Evolutionary conservation across 2,113 vertebrate genomes (phyloP).

Genomic region (Meleagris gallopavo): DNA sequence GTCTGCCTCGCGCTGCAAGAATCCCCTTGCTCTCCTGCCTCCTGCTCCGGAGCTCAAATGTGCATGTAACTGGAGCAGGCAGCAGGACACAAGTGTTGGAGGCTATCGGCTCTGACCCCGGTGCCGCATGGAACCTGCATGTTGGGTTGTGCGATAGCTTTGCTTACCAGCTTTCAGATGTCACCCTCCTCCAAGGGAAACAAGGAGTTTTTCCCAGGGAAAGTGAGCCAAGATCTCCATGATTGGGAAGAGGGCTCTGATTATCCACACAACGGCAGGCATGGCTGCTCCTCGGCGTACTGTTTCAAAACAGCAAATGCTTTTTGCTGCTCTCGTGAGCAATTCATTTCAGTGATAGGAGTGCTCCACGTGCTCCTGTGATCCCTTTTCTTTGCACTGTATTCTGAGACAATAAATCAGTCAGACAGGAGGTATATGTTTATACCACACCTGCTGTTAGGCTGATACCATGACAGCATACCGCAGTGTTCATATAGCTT

Average conservation of each 20-base stretch:
- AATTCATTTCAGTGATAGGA: accelerated
- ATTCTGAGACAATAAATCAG: neutral
- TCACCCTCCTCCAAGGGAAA: neutral
- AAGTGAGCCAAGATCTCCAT: neutral
- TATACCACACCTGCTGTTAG: neutral
- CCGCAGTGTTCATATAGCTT: accelerated
- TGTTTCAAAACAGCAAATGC: neutral
- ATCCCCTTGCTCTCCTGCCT: neutral
- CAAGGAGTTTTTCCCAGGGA: too few relatives aligned
- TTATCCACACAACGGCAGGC: neutral
- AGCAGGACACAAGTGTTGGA: neutral
- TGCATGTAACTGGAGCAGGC: neutral
- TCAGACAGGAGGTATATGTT: neutral
- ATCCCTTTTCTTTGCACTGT: neutral
- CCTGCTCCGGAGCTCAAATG: neutral
- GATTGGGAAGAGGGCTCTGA: neutral
- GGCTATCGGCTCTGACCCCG: slow-evolving; percentile 1
- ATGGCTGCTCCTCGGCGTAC: neutral
- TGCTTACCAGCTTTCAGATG: slow-evolving; percentile 8
- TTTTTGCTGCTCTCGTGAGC: neutral
- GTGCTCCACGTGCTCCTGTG: neutral
- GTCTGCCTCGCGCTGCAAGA: neutral
- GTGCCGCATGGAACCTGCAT: neutral
- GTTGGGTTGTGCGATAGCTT: neutral
- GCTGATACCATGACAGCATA: neutral